Evolutionary conservation across 2,888 invertebrate genomes (phyloP).

Genomic region (Dione juno): DNA sequence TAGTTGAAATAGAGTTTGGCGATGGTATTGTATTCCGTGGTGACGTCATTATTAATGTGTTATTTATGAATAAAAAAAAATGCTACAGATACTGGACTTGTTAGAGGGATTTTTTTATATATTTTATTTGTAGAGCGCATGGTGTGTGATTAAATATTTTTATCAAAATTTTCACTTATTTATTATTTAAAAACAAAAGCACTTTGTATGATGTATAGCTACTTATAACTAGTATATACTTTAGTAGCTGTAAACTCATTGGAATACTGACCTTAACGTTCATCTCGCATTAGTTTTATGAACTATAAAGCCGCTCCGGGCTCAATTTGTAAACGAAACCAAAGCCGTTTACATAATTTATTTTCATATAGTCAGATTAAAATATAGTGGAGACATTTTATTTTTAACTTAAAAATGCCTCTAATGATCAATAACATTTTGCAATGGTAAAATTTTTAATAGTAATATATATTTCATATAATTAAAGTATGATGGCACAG

Average conservation of each 20-base stretch:
- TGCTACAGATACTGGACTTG: no score
- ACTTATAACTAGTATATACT: not conserved
- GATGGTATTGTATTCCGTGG: no score
- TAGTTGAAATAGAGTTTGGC: not conserved
- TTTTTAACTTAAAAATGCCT: conserved; percentile 10
- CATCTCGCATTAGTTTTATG: conserved; percentile 80
- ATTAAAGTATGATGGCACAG: no score
- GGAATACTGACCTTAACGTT: conserved; percentile 48
- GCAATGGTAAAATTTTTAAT: not conserved
- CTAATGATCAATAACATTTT: conserved; percentile 8
- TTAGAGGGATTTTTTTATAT: no score
- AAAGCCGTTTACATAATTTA: conserved; percentile 61
- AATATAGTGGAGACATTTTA: conserved; percentile 28
- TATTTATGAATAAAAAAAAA: no score
- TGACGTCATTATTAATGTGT: no score
- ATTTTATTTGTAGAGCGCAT: no score
- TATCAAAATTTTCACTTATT: no score
- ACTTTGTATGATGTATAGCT: not conserved
- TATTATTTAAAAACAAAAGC: no score
- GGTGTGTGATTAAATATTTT: no score
- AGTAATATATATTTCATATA: no score
- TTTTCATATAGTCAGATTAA: conserved; percentile 53
- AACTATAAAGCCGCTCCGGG: conserved; percentile 67
- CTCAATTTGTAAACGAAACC: conserved; percentile 79
- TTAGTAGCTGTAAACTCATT: not conserved